These are phyloP conservation scores for Mystacides longicornis DNA, from an alignment of 2,888 invertebrate species.

Conservation along the genomic window DNA sequence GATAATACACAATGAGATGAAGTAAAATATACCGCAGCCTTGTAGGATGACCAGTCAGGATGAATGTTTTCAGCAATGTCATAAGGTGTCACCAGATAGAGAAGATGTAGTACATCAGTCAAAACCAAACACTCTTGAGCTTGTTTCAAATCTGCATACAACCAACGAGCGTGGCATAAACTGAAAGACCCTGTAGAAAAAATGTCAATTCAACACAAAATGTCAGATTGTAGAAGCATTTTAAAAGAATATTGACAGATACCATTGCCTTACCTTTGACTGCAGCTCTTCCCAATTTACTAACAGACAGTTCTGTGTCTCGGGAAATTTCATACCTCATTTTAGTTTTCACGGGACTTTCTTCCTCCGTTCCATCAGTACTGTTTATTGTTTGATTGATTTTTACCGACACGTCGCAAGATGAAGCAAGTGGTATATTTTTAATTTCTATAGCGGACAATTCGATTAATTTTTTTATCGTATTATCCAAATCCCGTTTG, in stretches of 20 bases:
- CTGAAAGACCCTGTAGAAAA: constrained; percentile 67
- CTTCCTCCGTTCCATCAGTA: constrained; percentile 18
- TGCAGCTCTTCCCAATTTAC: constrained; percentile 69
- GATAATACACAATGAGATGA: too few species aligned
- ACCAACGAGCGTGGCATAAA: constrained; percentile 56
- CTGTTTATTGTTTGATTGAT: constrained; percentile 26
- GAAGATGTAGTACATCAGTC: constrained; percentile 72
- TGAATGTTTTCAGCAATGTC: constrained; percentile 52
- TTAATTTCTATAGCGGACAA: constrained; percentile 30
- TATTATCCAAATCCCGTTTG: constrained; percentile 26
- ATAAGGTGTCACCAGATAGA: constrained; percentile 81
- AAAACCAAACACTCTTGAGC: constrained; percentile 74
- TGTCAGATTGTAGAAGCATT: too few species aligned
- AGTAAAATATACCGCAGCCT: constrained; percentile 55
- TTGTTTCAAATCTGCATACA: constrained; percentile 66
- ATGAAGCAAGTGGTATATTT: background rate
- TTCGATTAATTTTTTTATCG: constrained; percentile 33
- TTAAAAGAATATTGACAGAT: too few species aligned
- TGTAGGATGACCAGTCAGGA: constrained; percentile 49
- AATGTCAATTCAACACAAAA: too few species aligned
- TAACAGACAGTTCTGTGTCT: constrained; percentile 49
- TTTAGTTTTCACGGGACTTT: background rate
- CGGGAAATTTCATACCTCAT: background rate
- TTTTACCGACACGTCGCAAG: constrained; percentile 30
- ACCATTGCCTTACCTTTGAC: constrained; percentile 82